A percentile compares a stretch with the other conserved stretches of the same genome.
Conservation (phyloP, 2,113 vertebrate species). For the Chionomys nivalis region DNA sequence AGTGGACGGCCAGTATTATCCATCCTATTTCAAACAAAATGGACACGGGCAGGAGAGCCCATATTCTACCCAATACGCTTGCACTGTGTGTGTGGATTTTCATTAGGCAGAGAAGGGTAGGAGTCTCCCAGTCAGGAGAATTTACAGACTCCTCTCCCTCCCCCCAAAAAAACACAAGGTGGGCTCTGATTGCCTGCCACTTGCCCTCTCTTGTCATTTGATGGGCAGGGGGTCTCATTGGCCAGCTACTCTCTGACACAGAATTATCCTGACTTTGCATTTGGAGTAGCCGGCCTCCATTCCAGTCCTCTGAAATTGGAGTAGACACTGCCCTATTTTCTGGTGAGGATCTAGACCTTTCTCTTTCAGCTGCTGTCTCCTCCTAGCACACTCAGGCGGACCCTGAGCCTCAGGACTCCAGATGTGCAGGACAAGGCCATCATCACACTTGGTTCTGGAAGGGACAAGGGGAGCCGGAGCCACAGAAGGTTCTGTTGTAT, state of each 20-base stretch:
- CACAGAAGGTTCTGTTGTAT: not conserved
- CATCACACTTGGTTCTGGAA: not conserved
- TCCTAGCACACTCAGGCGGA: slow-evolving; percentile 58
- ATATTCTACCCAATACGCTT: not conserved
- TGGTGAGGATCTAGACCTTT: not conserved
- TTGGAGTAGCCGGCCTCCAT: not conserved
- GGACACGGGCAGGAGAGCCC: not conserved
- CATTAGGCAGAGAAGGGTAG: not conserved
- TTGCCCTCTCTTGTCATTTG: not conserved
- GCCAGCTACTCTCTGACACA: not conserved
- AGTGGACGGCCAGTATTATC: fast-evolving
- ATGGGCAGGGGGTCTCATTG: not conserved
- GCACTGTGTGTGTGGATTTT: not conserved
- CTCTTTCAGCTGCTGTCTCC: slow-evolving; percentile 61
- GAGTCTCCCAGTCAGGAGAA: not conserved
- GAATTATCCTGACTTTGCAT: not conserved
- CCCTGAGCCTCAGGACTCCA: slow-evolving; percentile 49
- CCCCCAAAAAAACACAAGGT: not conserved
- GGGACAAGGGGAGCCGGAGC: not conserved
- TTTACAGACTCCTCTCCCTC: not conserved
- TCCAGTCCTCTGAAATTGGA: not conserved
- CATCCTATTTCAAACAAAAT: not conserved
- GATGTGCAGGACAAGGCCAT: not conserved
- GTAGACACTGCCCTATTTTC: not conserved
- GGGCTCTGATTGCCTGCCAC: too few relatives aligned